Evolutionary conservation across 2,113 vertebrate genomes (phyloP).

Genomic region (Chlamydotis undulata): DNA sequence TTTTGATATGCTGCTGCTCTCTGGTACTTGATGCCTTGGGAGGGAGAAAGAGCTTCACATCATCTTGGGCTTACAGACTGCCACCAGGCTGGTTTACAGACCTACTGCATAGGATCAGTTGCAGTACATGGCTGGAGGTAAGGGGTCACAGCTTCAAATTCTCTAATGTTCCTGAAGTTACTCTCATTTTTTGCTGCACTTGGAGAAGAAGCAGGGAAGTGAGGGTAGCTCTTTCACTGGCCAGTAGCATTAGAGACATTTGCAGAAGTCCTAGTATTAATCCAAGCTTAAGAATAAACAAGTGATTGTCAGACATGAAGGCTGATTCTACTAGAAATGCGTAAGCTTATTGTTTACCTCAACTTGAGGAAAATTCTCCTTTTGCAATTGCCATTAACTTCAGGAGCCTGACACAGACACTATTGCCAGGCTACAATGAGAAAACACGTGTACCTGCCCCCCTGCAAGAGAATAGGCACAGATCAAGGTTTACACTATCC

Average conservation of each 20-base stretch:
- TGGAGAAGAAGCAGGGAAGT: not conserved
- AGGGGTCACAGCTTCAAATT: not conserved
- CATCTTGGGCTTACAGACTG: not conserved
- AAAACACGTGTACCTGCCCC: not conserved
- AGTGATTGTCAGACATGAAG: not conserved
- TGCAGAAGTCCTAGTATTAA: not conserved
- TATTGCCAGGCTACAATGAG: not conserved
- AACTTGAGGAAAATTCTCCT: not conserved
- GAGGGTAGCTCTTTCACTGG: not conserved
- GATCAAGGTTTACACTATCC: not conserved
- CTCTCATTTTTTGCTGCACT: not conserved
- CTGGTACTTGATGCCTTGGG: constrained; percentile 42
- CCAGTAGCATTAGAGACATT: not conserved
- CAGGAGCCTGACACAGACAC: not conserved
- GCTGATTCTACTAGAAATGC: not conserved
- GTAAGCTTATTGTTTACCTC: not conserved
- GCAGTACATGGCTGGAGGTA: not conserved
- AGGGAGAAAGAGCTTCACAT: not conserved
- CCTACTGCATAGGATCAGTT: not conserved
- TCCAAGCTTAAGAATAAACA: not conserved
- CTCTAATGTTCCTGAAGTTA: not conserved
- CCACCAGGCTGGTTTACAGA: not conserved
- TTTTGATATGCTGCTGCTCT: not conserved
- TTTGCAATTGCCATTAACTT: not conserved
- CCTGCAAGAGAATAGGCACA: not conserved